Evolutionary conservation across 2,113 vertebrate genomes (phyloP).

Genomic region (Prietella phreatophila): DNA sequence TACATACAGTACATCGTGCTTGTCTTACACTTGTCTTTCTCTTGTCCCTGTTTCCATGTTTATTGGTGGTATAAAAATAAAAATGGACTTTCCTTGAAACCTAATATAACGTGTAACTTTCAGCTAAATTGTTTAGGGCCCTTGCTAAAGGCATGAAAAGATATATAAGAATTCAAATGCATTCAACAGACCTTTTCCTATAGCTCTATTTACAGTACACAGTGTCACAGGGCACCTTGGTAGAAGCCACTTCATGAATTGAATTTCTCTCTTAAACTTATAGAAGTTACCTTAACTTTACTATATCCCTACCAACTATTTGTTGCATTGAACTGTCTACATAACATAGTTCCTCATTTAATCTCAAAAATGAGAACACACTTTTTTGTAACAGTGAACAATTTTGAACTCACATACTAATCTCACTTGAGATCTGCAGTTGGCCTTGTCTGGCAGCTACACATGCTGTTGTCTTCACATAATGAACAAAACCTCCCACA

Average conservation of each 20-base stretch:
- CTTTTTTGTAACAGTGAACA: background rate
- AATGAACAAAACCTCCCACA: constrained; percentile 40
- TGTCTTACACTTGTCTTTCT: background rate
- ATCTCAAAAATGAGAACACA: background rate
- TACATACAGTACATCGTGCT: background rate
- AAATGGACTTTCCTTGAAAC: background rate
- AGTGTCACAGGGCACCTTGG: background rate
- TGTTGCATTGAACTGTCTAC: background rate
- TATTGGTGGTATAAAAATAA: background rate
- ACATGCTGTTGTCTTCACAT: constrained; percentile 23
- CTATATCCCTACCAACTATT: background rate
- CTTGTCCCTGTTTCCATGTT: background rate
- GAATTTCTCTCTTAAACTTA: background rate
- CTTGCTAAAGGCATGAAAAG: background rate
- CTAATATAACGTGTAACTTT: background rate
- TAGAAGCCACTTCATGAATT: background rate
- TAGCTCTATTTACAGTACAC: background rate
- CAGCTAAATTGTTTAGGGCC: background rate
- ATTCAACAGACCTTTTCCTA: background rate
- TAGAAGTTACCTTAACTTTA: background rate
- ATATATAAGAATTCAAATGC: background rate
- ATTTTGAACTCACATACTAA: background rate
- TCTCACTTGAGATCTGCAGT: background rate
- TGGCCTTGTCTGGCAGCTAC: constrained; percentile 8
- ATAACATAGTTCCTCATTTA: background rate